Base-by-base conservation (phyloP, 2,888 invertebrate species). In the Campoplex capitator region DNA sequence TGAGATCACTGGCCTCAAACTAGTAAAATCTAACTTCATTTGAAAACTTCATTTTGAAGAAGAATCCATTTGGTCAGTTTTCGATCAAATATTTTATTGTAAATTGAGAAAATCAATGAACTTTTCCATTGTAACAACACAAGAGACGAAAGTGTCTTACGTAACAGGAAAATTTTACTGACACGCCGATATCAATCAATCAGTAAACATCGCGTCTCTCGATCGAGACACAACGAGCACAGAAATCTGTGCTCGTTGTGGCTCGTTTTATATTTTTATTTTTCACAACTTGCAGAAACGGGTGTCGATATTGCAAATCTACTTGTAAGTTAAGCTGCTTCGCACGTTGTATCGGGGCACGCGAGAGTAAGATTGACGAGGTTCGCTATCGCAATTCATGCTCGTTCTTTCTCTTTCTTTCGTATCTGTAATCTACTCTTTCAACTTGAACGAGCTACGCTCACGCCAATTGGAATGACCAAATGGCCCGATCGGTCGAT, bases 311-410 rank as follows among this genome's bases (percentile, higher is more conserved):
- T 80, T 86, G 68, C 73, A 7, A 73, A 80, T 74, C 76, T 74
- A 77, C 62, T 77, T 67, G 79, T 67, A 18, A 45, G 78, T 71
- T 85, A 62, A 79, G 56, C 81, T 23, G 67, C 80, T 86, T 81
- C 73, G 81, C 86, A 82, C 86, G 76, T 86, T 75, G 81, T 83
- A 84, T 86, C 76, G 65, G 73, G 65, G 73, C 77, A 77, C 81
- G 83, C 70, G 80, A 80, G 74, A 83, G 83, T 80, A 86, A 88
- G 83, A 76, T 88, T 86, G 86, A 86, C 86, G 86, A 81, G 76
- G 48, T 68, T 45, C 73, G 23, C n/a, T 76, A 48, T 76, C 58
- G 76, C 70, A 7, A 54, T 70, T 51, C 76, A 23, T 38, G 42
- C 70, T 83, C 6, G 16, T 73, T 16, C 67, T 48, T 23, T 45